Evolutionary conservation across 2,797 vertebrate genomes (phyloP), one percentile per base, ranked within the genome.

Genomic region (Setipinna tenuifilis): DNA sequence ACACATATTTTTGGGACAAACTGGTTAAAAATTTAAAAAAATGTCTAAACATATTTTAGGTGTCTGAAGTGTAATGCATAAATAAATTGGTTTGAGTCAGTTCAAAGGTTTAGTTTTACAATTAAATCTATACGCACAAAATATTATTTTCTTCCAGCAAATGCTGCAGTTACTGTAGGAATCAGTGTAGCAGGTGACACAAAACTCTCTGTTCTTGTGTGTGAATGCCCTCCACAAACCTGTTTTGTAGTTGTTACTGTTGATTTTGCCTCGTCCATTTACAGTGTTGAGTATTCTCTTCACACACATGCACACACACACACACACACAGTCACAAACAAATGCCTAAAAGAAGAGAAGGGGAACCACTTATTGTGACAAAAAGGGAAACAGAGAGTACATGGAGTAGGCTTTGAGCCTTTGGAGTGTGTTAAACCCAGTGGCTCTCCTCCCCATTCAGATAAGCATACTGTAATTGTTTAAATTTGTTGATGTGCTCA

Each of bases 401-500:
- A 80, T 1, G 17, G 14, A 58, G 54, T 21, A 6, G 16, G 71
- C 19, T 35, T 78, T 41, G 16, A 78, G 35, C 35, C 17, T 78
- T 17, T 78, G 35, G 4, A 78, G 71, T 21, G 16, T 44, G 17
- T 35, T 71, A 3, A 31, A 71, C 61, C 35, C 65, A 35, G 28
- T 78, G 71, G 6, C 71, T 31, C 71, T 78, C 16, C 35, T 41
- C 19, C 5, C 71, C 35, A 44, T 44, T 78, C 71, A 41, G 71
- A 78, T 78, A 25, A 78, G 71, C 71, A 78, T 78, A 78, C 71
- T 41, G 71, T 78, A 78, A 78, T 78, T 78, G 71, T 44, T 78
- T 78, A 78, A 78, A 78, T 78, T 44, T 78, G 71, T 78, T 78
- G 71, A 78, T 78, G 71, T 78, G 17, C 71, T 78, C 71, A 78